Conservation (phyloP, 2,113 vertebrate genomes). For the Lagopus leucura region DNA sequence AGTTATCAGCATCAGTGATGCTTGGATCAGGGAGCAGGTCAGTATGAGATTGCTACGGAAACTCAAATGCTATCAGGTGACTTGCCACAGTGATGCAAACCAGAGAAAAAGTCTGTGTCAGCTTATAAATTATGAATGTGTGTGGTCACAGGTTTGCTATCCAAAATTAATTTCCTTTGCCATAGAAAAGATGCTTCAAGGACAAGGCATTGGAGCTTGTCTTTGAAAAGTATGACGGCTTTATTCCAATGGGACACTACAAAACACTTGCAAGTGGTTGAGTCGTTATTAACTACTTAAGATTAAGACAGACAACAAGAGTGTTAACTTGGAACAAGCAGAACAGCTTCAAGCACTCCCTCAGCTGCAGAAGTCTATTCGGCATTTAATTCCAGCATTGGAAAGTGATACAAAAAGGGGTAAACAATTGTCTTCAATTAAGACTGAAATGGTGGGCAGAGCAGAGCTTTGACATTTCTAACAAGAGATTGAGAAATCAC, state of each 20-base stretch:
- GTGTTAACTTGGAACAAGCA: background rate
- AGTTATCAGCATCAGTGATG: background rate
- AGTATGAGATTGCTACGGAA: background rate
- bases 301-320: background rate
- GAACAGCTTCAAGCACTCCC: background rate
- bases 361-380: background rate
- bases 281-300: background rate
- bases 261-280: background rate
- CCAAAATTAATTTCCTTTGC: conserved; percentile 19
- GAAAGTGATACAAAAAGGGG: background rate
- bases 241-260: background rate
- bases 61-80: background rate
- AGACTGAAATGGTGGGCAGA: background rate
- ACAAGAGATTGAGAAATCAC: background rate
- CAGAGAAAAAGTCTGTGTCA: conserved; percentile 15
- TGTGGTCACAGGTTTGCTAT: background rate
- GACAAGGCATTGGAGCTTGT: background rate
- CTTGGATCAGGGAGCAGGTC: background rate
- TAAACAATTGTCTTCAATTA: background rate
- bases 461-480: background rate
- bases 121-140: conserved; percentile 18
- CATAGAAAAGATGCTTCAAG: conserved; percentile 29
- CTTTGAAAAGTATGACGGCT: background rate
- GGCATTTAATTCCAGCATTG: background rate
- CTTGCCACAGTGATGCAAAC: background rate